Evolutionary conservation across 2,797 vertebrate genomes (phyloP).

Genomic region (Luscinia megarhynchos): DNA sequence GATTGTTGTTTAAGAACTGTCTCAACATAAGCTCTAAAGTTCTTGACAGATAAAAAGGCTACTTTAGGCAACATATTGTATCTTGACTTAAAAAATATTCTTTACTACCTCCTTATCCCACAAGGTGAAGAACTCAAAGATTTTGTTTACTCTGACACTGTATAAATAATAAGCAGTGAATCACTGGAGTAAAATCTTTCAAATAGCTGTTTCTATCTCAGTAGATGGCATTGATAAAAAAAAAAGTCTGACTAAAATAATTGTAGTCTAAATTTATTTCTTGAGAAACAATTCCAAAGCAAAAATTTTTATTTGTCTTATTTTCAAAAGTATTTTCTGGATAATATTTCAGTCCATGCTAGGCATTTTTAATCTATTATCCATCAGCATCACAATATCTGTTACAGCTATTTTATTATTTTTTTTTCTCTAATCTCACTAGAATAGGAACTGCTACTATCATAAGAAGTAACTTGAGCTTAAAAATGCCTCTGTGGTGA

Average conservation of each 20-base stretch:
- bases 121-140: background rate
- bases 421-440: background rate
- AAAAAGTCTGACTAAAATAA: background rate
- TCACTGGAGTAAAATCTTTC: background rate
- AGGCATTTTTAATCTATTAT: background rate
- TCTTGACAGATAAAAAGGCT: background rate
- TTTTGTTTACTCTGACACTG: background rate
- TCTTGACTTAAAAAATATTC: background rate
- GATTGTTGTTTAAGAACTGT: background rate
- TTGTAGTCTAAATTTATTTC: background rate
- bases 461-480: background rate
- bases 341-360: background rate
- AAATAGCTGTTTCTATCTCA: background rate
- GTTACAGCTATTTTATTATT: background rate
- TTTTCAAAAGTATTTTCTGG: background rate
- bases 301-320: background rate
- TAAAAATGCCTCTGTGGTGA: background rate
- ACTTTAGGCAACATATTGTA: background rate
- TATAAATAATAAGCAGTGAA: background rate
- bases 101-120: background rate
- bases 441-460: background rate
- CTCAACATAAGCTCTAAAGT: background rate
- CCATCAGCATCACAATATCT: background rate
- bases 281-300: background rate
- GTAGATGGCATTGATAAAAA: background rate